Conservation (phyloP, 92 coral and sea anemone species). For the Diadumene lineata region DNA sequence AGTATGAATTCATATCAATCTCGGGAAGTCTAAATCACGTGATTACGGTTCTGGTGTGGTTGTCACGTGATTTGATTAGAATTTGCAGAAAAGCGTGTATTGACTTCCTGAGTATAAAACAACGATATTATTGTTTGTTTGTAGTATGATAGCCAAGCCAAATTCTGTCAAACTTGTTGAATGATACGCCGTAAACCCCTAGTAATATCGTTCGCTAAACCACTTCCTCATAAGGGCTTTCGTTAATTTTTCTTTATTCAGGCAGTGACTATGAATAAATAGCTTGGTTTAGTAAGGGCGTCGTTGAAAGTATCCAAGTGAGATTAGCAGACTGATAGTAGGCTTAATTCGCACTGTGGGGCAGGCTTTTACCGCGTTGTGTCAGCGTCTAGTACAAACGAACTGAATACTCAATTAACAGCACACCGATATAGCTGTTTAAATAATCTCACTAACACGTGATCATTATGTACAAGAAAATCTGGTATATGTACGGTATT, state of each 20-base stretch:
- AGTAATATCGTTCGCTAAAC: background rate
- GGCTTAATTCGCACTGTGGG: background rate
- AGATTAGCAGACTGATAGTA: background rate
- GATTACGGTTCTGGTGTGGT: too few species aligned
- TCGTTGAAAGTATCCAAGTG: background rate
- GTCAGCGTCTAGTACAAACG: background rate
- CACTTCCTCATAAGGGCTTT: background rate
- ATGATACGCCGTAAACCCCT: background rate
- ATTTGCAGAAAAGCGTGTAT: background rate
- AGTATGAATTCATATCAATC: background rate
- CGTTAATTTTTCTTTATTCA: background rate
- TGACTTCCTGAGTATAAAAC: background rate
- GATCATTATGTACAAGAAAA: slow-evolving; percentile 19
- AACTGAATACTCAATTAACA: slow-evolving; percentile 4
- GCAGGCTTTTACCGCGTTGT: background rate
- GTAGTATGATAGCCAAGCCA: background rate
- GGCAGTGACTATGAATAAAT: background rate
- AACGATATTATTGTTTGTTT: background rate
- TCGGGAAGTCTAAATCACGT: background rate
- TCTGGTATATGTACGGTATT: background rate
- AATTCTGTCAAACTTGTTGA: background rate
- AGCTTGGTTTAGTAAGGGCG: background rate
- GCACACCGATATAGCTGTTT: background rate
- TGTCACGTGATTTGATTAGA: background rate
- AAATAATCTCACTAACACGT: slow-evolving; percentile 9